Base-by-base conservation (phyloP, 2,113 vertebrate genomes). In the Phylloscopus whistleri region DNA sequence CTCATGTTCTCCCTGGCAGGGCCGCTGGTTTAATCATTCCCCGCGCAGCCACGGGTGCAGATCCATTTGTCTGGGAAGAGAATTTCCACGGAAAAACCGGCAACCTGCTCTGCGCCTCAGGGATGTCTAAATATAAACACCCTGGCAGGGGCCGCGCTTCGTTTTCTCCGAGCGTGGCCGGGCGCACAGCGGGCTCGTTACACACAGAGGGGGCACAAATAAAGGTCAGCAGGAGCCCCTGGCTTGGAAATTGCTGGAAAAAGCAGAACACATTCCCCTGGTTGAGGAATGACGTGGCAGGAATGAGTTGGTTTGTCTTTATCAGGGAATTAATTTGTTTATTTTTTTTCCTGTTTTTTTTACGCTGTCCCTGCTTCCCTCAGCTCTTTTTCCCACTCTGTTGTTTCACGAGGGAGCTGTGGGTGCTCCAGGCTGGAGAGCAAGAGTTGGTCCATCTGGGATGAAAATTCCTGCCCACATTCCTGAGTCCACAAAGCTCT, bases 221-320 rank as follows among this genome's bases (percentile, higher is more conserved):
- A 53, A 78, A 81, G 76, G 68, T 66, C 87, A 80, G 41, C 13
- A 0, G 28, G 60, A 88, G 46, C 82, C 62, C 64, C 79, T 12
- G 67, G 18, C 77, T 75, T 46, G 67, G 67, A 62, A 84, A 87
- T 62, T 22, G 46, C n/a, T 55, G 66, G 59, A 19, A 84, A 91
- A 76, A 88, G 39, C 28, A 39, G 35, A 81, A 10, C 11, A 2
- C 13, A 0, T 87, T 72, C 63, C 53, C 0, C 0, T 24, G 58
- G 10, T 11, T 2, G 3, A 20, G 46, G 62, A 19, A 63, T 60
- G 59, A 13, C 0, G 48, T 4, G 46, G 27, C 41, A 53, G 64
- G 19, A 5, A 30, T 20, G 79, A 64, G 41, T 2, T 22, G 35
- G 30, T 13, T 15, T 6, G 0, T 37, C 13, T 79, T 72, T 75